phyloP scores from a whole-genome alignment of 2,888 invertebrate genomes.

The Polylopha cassiicola region DNA sequence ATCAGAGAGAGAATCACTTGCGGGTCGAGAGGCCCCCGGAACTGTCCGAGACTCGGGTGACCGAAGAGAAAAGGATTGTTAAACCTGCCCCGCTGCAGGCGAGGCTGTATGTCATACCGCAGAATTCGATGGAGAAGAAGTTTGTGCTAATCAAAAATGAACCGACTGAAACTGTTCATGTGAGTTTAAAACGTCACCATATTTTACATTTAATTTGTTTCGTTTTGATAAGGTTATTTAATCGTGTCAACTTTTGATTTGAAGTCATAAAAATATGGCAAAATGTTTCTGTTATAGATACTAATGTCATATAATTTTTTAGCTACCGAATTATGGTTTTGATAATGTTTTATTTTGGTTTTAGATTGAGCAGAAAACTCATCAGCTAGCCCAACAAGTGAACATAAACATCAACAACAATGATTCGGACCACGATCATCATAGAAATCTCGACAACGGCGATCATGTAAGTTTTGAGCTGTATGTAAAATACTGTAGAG shows the following conservation, averaged over 20 bases:
- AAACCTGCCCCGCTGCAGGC: constrained; percentile 67
- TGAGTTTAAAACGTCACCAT: constrained; percentile 37
- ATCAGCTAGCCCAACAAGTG: constrained; percentile 54
- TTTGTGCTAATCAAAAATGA: constrained; percentile 81
- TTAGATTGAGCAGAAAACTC: constrained; percentile 65
- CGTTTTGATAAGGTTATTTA: too few species aligned
- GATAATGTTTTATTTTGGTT: constrained; percentile 13
- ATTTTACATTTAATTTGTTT: constrained; percentile 4
- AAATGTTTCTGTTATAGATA: too few species aligned
- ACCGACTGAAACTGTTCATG: constrained; percentile 64
- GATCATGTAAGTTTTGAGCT: constrained; percentile 52
- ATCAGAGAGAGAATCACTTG: constrained; percentile 46
- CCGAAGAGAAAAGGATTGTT: constrained; percentile 58
- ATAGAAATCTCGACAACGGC: constrained; percentile 54
- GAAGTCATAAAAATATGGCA: too few species aligned
- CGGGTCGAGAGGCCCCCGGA: constrained; percentile 52
- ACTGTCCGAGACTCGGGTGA: constrained; percentile 51
- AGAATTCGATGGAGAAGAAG: constrained; percentile 76
- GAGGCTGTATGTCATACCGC: constrained; percentile 66
- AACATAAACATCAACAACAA: constrained; percentile 41
- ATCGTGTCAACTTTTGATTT: too few species aligned
- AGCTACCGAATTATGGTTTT: neutral
- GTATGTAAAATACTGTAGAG: too few species aligned
- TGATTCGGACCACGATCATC: constrained; percentile 54
- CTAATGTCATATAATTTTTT: too few species aligned